Percentiles rank a stretch among this genome's conserved stretches.
phyloP scores from a whole-genome alignment of 64 coral and sea anemone species.

The Porites lutea region DNA sequence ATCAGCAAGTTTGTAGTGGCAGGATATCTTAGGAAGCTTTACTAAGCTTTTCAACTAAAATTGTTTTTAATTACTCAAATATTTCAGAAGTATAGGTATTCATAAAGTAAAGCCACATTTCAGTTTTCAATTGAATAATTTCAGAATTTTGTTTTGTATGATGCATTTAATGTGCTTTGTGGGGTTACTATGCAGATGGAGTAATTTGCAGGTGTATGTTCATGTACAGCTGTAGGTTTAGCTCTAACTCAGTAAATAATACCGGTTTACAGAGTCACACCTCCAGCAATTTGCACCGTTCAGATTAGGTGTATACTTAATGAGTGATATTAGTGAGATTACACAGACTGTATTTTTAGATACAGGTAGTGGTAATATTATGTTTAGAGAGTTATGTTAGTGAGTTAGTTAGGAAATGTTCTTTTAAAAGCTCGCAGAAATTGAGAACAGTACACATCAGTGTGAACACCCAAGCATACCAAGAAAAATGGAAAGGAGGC shows the following conservation, averaged over 20 bases:
- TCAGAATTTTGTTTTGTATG: constrained; percentile 48
- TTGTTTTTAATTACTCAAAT: constrained; percentile 32
- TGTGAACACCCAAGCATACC: constrained; percentile 61
- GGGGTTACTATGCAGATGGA: not conserved
- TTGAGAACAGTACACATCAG: constrained; percentile 26
- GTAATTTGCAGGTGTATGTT: too few relatives aligned
- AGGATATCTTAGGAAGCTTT: constrained; percentile 51
- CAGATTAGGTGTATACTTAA: constrained; percentile 64
- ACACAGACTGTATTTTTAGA: constrained; percentile 52
- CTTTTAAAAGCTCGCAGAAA: constrained; percentile 62
- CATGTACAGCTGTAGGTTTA: not conserved
- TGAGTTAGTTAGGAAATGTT: constrained; percentile 59
- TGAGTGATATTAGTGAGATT: constrained; percentile 50
- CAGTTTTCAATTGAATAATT: constrained; percentile 40
- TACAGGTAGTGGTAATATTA: constrained; percentile 27
- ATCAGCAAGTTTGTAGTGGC: constrained; percentile 57
- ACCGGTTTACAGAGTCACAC: constrained; percentile 32
- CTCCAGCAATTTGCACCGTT: constrained; percentile 13
- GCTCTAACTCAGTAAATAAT: constrained; percentile 53
- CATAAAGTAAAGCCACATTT: constrained; percentile 47
- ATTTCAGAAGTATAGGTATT: constrained; percentile 56
- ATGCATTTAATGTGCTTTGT: not conserved
- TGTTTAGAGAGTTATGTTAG: constrained; percentile 65
- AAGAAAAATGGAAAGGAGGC: constrained; percentile 54
- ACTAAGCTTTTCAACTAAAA: constrained; percentile 48